Evolutionary conservation across 2,113 vertebrate species (phyloP).

Genomic region (Elanoides forficatus): DNA sequence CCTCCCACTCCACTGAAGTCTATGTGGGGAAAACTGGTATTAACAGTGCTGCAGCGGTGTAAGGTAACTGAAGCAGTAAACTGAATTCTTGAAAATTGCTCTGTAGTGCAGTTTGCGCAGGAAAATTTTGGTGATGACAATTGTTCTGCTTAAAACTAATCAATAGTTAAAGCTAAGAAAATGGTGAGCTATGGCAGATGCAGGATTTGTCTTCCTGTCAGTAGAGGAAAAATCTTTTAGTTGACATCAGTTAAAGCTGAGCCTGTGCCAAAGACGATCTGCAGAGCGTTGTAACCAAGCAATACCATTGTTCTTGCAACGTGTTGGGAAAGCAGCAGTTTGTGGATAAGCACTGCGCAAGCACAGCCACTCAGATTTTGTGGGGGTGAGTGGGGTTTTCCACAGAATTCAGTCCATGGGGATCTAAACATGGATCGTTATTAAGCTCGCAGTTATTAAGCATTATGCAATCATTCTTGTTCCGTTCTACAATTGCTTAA

Average conservation of each 20-base stretch:
- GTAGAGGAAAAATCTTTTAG: not conserved
- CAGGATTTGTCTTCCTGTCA: not conserved
- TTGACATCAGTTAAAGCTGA: not conserved
- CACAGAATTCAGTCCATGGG: not conserved
- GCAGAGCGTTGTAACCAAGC: not conserved
- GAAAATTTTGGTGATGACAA: not conserved
- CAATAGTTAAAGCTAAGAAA: not conserved
- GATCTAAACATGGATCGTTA: not conserved
- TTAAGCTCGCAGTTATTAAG: not conserved
- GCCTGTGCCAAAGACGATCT: not conserved
- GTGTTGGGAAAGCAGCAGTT: not conserved
- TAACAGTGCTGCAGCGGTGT: fast-evolving
- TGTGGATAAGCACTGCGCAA: not conserved
- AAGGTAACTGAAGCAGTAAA: too few relatives aligned
- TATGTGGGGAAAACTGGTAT: fast-evolving
- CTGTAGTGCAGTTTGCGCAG: not conserved
- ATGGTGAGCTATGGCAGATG: not conserved
- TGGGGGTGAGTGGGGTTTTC: not conserved
- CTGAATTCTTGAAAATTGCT: not conserved
- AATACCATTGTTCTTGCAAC: fast-evolving
- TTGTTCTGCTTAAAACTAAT: not conserved
- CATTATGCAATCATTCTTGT: not conserved
- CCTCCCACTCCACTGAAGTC: too few relatives aligned
- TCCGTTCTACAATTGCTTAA: not conserved
- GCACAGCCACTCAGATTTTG: not conserved